These are phyloP conservation scores for Amazona guildingii DNA, from an alignment of 2,113 vertebrate species.

Conservation along the genomic window DNA sequence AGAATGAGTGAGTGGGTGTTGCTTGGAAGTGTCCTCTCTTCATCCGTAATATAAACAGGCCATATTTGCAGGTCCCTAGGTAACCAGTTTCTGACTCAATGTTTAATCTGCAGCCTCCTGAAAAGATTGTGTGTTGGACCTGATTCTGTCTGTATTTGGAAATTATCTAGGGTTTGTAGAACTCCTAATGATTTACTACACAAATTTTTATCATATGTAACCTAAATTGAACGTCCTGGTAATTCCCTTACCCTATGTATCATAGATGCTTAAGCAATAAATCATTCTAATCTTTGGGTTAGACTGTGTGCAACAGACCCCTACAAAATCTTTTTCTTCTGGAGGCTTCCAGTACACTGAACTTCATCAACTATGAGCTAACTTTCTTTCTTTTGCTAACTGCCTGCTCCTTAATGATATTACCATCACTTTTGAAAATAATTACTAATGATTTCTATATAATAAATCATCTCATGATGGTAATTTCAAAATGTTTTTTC, in stretches of 20 bases:
- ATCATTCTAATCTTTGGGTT: not conserved
- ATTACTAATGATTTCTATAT: not conserved
- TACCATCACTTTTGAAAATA: not conserved
- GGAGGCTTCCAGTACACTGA: not conserved
- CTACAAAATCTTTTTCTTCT: not conserved
- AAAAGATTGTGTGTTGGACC: slow-evolving; percentile 1
- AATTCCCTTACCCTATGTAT: not conserved
- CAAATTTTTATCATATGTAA: not conserved
- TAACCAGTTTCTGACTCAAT: not conserved
- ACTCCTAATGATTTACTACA: not conserved
- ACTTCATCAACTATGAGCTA: not conserved
- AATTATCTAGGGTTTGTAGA: slow-evolving; percentile 26
- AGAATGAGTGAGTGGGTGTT: slow-evolving; percentile 36
- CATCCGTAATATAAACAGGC: not conserved
- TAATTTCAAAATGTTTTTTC: not conserved
- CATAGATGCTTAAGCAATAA: not conserved
- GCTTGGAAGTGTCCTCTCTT: slow-evolving; percentile 15
- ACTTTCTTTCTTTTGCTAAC: not conserved
- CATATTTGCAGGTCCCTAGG: not conserved
- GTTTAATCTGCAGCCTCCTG: slow-evolving; percentile 15
- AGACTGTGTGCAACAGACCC: not conserved
- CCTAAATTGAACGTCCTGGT: not conserved
- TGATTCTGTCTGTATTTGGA: slow-evolving; percentile 18
- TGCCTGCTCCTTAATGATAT: not conserved
- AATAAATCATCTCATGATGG: not conserved